Conservation (phyloP, 2,888 invertebrate species). For the Diplazon laetatorius region DNA sequence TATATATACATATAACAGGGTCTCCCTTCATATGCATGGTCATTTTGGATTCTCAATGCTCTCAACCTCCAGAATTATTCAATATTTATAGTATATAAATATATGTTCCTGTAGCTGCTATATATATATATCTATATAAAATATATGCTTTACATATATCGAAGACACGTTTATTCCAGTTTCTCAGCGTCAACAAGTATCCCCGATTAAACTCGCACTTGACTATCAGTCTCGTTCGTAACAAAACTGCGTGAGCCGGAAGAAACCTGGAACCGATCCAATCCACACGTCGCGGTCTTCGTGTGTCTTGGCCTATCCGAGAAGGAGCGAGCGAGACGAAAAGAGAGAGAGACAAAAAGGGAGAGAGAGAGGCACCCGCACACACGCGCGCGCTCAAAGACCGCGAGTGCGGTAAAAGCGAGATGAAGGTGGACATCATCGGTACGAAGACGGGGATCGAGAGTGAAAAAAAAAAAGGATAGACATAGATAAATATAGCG, state of each 20-base stretch:
- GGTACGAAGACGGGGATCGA: neutral
- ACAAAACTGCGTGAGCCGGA: constrained; percentile 40
- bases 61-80: too few relatives aligned
- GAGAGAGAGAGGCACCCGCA: too few relatives aligned
- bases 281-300: constrained; percentile 36
- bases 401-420: neutral
- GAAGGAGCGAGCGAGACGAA: too few relatives aligned
- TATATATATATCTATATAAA: too few relatives aligned
- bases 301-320: constrained; percentile 19
- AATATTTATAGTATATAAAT: too few relatives aligned
- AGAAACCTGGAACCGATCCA: constrained; percentile 62
- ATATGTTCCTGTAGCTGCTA: too few relatives aligned
- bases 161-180: constrained; percentile 10
- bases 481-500: neutral
- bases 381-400: too few relatives aligned
- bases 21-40: too few relatives aligned
- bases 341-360: too few relatives aligned
- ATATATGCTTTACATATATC: too few relatives aligned
- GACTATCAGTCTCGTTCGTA: constrained; percentile 11
- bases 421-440: neutral
- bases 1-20: too few relatives aligned
- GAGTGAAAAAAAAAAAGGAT: neutral
- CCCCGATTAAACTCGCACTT: constrained; percentile 16
- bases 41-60: too few relatives aligned
- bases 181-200: neutral